Percentiles rank a stretch among this genome's conserved stretches.
phyloP scores from a whole-genome alignment of 2,113 vertebrate species.

The Myrmophylax atrothorax region DNA sequence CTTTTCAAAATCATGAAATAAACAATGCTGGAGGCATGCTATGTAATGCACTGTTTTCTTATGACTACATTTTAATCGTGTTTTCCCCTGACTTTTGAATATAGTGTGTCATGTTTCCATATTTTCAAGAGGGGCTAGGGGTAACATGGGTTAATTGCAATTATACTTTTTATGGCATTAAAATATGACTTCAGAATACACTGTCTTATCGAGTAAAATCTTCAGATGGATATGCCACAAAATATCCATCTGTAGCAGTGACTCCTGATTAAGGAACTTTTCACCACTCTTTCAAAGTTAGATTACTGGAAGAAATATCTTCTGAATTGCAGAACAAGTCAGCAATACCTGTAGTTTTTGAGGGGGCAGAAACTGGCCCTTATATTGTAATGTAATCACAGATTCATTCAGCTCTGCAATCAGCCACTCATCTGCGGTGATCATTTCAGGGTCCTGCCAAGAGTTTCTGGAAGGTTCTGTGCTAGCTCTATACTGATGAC shows the following conservation, averaged over 20 bases:
- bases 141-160: background rate
- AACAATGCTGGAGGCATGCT: background rate
- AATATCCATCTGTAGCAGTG: background rate
- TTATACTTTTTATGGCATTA: background rate
- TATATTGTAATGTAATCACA: slow-evolving; percentile 64
- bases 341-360: slow-evolving; percentile 24
- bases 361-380: slow-evolving; percentile 14
- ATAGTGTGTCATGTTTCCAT: background rate
- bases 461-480: slow-evolving; percentile 42
- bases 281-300: background rate
- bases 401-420: slow-evolving; percentile 64
- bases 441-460: slow-evolving; percentile 45
- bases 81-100: background rate
- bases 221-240: background rate
- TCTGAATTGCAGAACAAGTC: slow-evolving; percentile 46
- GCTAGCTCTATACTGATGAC: background rate
- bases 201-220: background rate
- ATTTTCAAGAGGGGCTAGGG: background rate
- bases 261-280: background rate
- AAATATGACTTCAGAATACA: background rate
- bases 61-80: background rate
- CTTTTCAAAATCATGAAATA: background rate
- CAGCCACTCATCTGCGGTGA: slow-evolving; percentile 40
- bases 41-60: background rate
- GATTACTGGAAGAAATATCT: slow-evolving; percentile 33